These are phyloP conservation scores for Galeopterus variegatus DNA, from an alignment of 2,113 vertebrate species.

Conservation along the genomic window DNA sequence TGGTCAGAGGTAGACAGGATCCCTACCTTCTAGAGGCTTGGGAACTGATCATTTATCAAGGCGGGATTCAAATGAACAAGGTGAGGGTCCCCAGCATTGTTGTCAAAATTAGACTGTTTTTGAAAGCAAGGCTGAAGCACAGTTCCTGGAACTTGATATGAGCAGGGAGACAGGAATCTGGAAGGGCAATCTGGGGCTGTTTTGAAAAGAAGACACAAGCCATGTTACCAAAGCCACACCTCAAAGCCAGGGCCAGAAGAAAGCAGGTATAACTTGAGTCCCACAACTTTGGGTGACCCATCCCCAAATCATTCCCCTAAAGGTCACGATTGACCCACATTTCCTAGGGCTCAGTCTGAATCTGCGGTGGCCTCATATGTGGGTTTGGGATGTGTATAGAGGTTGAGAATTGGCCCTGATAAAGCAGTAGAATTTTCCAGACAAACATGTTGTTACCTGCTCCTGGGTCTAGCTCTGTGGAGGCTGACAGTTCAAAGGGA, in stretches of 20 bases:
- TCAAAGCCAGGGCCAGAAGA: background rate
- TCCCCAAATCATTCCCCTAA: background rate
- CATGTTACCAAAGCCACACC: background rate
- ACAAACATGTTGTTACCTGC: background rate
- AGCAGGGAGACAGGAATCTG: background rate
- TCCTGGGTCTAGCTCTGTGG: background rate
- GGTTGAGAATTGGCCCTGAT: background rate
- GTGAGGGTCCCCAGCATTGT: background rate
- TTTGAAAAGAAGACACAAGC: conserved; percentile 12
- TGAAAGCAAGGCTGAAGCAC: background rate
- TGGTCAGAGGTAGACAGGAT: background rate
- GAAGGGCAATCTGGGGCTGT: background rate
- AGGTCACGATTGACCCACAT: background rate
- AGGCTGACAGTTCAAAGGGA: background rate
- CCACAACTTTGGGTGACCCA: background rate
- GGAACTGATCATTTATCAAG: background rate
- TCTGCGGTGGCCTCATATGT: background rate
- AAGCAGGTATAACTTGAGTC: fast-evolving
- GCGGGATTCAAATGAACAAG: background rate
- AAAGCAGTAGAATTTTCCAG: background rate
- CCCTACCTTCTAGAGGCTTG: background rate
- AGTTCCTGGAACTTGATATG: background rate
- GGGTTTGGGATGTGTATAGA: background rate
- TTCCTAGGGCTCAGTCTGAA: background rate
- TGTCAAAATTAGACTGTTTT: background rate